phyloP scores from a whole-genome alignment of 2,888 invertebrate species.

The Opisthograptis luteolata region DNA sequence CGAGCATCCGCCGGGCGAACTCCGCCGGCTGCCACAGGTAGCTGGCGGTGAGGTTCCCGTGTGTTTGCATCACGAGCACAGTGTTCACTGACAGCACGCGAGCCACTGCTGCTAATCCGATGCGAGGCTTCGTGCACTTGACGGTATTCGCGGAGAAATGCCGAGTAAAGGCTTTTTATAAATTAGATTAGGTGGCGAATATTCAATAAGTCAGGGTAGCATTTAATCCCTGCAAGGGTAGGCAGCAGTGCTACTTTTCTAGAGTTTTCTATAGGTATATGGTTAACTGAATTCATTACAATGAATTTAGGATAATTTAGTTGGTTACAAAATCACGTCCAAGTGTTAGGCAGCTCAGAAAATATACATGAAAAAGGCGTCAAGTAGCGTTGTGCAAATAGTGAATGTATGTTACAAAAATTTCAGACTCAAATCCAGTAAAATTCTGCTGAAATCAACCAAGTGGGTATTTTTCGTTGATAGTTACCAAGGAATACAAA shows the following conservation, averaged over 20 bases:
- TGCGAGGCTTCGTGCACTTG: slow-evolving; percentile 75
- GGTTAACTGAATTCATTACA: neutral
- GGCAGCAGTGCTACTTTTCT: neutral
- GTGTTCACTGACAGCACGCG: slow-evolving; percentile 63
- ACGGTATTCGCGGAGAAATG: slow-evolving; percentile 67
- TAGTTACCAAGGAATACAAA: too few species aligned
- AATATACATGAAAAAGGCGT: too few species aligned
- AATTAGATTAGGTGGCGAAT: slow-evolving; percentile 66
- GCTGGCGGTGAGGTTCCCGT: slow-evolving; percentile 76
- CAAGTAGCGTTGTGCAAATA: too few species aligned
- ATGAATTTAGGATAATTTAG: too few species aligned
- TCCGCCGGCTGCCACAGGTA: slow-evolving; percentile 81
- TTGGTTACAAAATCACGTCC: too few species aligned
- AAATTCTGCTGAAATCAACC: too few species aligned
- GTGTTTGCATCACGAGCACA: slow-evolving; percentile 74
- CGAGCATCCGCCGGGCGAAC: slow-evolving; percentile 74
- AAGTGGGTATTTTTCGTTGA: too few species aligned
- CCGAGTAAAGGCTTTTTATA: slow-evolving; percentile 55
- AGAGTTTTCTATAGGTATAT: neutral
- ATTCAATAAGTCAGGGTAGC: slow-evolving; percentile 50
- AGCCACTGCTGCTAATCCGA: slow-evolving; percentile 70
- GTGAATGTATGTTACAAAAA: too few species aligned
- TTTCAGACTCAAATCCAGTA: too few species aligned
- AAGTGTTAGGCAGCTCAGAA: too few species aligned
- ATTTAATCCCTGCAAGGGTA: slow-evolving; percentile 34